Evolutionary conservation across 2,113 vertebrate species (phyloP).

Genomic region (Mastomys natalensis): DNA sequence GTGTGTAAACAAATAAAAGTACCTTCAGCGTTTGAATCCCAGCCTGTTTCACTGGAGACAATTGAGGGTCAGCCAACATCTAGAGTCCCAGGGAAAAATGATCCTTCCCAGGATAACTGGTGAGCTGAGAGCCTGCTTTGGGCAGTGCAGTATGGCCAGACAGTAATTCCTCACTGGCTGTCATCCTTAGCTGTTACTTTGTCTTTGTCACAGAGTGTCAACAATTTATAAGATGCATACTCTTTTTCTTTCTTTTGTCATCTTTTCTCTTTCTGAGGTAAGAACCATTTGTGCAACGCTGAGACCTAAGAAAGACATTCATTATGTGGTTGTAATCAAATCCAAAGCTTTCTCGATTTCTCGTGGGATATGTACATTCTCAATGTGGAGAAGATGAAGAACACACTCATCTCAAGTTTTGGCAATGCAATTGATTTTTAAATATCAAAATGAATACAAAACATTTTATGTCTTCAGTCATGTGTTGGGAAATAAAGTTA

Average conservation of each 20-base stretch:
- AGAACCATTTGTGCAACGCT: slow-evolving; percentile 88
- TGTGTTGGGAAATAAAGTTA: background rate
- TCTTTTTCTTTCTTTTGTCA: slow-evolving; percentile 75
- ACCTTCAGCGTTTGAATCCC: background rate
- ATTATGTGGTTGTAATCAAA: slow-evolving; percentile 85
- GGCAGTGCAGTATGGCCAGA: rapidly evolving
- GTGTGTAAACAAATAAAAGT: background rate
- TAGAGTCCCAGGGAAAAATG: background rate
- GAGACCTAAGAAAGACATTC: slow-evolving; percentile 85
- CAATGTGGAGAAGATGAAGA: slow-evolving; percentile 85
- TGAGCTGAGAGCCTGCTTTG: background rate
- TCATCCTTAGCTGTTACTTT: background rate
- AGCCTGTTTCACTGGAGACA: background rate
- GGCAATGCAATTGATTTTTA: slow-evolving; percentile 85
- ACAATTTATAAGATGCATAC: slow-evolving; percentile 76
- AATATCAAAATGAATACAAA: slow-evolving; percentile 70
- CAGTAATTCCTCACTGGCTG: background rate
- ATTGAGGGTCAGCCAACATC: background rate
- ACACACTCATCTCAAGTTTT: slow-evolving; percentile 80
- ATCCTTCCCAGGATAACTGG: background rate
- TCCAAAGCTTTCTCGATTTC: slow-evolving; percentile 77
- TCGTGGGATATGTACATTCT: slow-evolving; percentile 80
- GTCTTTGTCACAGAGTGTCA: slow-evolving; percentile 73
- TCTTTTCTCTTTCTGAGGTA: slow-evolving; percentile 84
- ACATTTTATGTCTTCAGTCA: background rate